These are phyloP conservation scores for Nymphalis c-album DNA, from an alignment of 2,888 invertebrate species.

Conservation along the genomic window DNA sequence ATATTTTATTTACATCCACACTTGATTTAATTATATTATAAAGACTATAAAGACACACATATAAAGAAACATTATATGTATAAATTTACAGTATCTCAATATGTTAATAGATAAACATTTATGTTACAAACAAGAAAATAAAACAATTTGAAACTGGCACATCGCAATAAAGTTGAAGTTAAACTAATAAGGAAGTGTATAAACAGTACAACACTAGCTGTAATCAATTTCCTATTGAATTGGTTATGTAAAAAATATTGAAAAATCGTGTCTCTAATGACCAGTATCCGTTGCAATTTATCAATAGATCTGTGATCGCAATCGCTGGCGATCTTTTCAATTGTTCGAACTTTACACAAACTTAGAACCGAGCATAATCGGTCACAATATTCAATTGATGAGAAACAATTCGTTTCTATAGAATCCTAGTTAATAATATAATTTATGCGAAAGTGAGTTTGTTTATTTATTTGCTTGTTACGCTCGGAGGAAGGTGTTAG, in stretches of 20 bases:
- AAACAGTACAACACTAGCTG: neutral
- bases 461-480: too few relatives aligned
- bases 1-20: neutral
- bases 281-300: neutral
- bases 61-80: neutral
- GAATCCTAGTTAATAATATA: too few relatives aligned
- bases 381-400: neutral
- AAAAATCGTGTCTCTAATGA: conserved; percentile 5
- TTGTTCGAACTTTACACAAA: neutral
- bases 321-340: neutral
- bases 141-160: neutral
- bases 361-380: neutral
- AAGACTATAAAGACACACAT: too few relatives aligned
- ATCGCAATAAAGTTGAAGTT: neutral
- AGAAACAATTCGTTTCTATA: neutral
- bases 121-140: neutral
- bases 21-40: neutral
- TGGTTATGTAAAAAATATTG: neutral
- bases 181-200: neutral
- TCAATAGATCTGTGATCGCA: neutral
- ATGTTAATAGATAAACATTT: neutral
- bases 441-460: too few relatives aligned
- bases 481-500: too few relatives aligned
- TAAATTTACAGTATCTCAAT: neutral
- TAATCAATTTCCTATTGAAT: neutral